phyloP scores from a whole-genome alignment of 1,140 invertebrate genomes.

The Formica exsecta region DNA sequence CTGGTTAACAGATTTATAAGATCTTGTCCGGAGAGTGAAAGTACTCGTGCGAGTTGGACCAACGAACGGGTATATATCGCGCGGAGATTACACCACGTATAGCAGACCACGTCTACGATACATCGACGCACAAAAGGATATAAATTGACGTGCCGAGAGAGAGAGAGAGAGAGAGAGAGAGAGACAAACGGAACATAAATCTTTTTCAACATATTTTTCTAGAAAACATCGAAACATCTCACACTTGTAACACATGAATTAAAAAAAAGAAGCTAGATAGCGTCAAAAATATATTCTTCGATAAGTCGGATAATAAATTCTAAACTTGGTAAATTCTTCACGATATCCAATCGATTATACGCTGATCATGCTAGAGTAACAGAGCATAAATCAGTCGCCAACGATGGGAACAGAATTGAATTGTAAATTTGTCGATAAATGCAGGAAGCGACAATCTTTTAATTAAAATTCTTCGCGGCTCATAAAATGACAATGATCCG shows the following conservation, averaged over 20 bases:
- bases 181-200: too few species aligned
- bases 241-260: too few species aligned
- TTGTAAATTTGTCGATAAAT: conserved; percentile 27
- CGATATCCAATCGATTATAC: neutral
- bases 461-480: conserved; percentile 21
- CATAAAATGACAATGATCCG: neutral
- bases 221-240: too few species aligned
- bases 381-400: conserved; percentile 23
- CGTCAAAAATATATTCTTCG: neutral
- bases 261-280: too few species aligned
- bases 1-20: conserved; percentile 37
- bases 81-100: too few species aligned
- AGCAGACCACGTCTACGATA: neutral
- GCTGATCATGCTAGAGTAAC: neutral
- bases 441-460: neutral
- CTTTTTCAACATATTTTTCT: too few species aligned
- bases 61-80: conserved; percentile 34
- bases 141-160: too few species aligned
- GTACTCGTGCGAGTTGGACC: conserved; percentile 25
- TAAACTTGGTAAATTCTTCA: neutral
- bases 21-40: conserved; percentile 65
- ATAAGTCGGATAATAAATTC: neutral
- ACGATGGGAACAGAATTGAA: neutral
- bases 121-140: neutral
- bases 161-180: too few species aligned